phyloP scores from a whole-genome alignment of 2,888 invertebrate genomes.

The Megamerina dolium region DNA sequence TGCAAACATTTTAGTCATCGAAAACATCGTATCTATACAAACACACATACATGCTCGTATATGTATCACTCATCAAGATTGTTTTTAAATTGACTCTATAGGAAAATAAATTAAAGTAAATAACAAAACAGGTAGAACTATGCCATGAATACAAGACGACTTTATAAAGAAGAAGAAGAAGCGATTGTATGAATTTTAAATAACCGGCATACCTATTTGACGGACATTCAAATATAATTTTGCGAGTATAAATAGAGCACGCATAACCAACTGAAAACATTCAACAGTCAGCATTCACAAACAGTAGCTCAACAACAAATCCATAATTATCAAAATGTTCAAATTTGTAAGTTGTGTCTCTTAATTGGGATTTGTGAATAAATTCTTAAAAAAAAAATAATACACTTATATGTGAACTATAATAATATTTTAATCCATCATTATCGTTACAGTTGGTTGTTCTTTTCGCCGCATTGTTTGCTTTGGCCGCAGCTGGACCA shows the following conservation, averaged over 20 bases:
- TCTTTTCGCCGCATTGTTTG: slow-evolving; percentile 37
- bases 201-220: no score
- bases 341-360: slow-evolving; percentile 34
- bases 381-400: no score
- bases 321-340: slow-evolving; percentile 34
- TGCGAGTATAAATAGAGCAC: slow-evolving; percentile 28
- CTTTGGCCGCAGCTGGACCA: slow-evolving; percentile 34
- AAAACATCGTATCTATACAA: no score
- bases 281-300: slow-evolving; percentile 32
- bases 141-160: no score
- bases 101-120: background rate
- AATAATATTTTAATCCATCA: background rate
- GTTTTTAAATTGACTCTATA: no score
- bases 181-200: no score
- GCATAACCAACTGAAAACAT: slow-evolving; percentile 5
- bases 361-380: background rate
- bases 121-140: no score
- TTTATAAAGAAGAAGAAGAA: no score
- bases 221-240: background rate
- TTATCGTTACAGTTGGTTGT: slow-evolving; percentile 32
- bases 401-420: background rate
- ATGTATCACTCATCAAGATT: no score
- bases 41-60: no score
- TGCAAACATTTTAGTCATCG: no score
- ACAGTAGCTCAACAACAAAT: slow-evolving; percentile 17